Base-by-base conservation (phyloP, 1,140 invertebrate species). In the Tetranychus cinnabarinus region DNA sequence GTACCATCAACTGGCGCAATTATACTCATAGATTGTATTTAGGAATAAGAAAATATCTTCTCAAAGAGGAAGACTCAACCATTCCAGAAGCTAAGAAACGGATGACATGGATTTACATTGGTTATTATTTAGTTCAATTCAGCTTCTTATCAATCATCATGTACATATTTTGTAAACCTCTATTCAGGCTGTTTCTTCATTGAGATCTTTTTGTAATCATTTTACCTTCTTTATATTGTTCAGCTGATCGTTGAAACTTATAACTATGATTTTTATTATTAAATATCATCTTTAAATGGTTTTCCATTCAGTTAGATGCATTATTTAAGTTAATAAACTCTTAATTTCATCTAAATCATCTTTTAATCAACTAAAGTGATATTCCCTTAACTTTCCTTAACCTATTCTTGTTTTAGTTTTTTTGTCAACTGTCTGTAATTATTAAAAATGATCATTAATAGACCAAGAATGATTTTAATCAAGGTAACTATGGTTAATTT, bases 1-100 rank as follows among this genome's bases (percentile, higher is more conserved):
- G 73, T 2, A 69, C 72, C 15, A 69, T 85, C 1, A 71, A 80
- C 59, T 86, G 83, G 81, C 75, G 79, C 50, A 66, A 72, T 0
- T 87, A 82, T 66, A 73, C 86, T 57, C 10, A 60, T 56, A 50
- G 35, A 15, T 46, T 55, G 10, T 61, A 57, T 33, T 10, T 56
- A 15, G 60, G 52, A n/a, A 60, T 60, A 34, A 5, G 64, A 58
- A 58, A 62, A 34, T 61, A 65, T 47, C 35, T 65, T 33, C 23
- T 65, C 6, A 65, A 65, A 23, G 64, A 65, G 37, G 61, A 62
- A 37, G 64, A 65, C 34, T 60, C 58, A n/a, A 65, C 33, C n/a
- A 50, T 62, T n/a, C 42, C 42, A 6, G 52, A 47, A 50, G 61
- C 61, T 6, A 23, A 23, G 23, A 50, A 36, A 58, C 23, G 57